phyloP scores from a whole-genome alignment of 2,113 vertebrate species.

The Cochlearius cochlearius region DNA sequence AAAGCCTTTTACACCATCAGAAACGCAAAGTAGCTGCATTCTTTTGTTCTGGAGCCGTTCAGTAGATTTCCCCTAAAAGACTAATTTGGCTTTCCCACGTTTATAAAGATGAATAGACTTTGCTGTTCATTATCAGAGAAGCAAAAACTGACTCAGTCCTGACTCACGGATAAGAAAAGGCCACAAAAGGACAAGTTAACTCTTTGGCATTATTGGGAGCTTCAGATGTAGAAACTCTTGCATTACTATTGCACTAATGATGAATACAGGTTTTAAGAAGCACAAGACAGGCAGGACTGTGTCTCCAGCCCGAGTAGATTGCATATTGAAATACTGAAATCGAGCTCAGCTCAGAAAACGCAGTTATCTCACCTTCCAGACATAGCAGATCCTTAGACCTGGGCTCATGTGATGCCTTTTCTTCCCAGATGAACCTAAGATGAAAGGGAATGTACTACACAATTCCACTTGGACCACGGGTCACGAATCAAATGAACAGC shows the following conservation, averaged over 20 bases:
- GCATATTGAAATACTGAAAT: background rate
- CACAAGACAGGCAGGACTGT: background rate
- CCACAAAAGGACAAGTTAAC: background rate
- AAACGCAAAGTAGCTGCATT: background rate
- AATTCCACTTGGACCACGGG: background rate
- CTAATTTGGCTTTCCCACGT: background rate
- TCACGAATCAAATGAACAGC: background rate
- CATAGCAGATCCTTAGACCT: background rate
- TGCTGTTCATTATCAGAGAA: background rate
- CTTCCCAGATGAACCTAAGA: background rate
- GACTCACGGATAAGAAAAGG: background rate
- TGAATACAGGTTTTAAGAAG: background rate
- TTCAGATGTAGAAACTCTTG: background rate
- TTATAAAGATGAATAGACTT: background rate
- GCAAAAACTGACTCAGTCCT: background rate
- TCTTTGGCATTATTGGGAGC: background rate
- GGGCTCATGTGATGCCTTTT: background rate
- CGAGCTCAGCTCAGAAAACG: background rate
- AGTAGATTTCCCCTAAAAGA: background rate
- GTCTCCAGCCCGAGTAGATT: background rate
- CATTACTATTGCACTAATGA: background rate
- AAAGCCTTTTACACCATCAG: background rate
- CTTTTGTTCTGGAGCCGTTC: background rate
- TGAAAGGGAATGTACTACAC: background rate
- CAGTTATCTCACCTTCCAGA: background rate